Conservation (phyloP, 92 coral and sea anemone species). For the Actinernus sp. region DNA sequence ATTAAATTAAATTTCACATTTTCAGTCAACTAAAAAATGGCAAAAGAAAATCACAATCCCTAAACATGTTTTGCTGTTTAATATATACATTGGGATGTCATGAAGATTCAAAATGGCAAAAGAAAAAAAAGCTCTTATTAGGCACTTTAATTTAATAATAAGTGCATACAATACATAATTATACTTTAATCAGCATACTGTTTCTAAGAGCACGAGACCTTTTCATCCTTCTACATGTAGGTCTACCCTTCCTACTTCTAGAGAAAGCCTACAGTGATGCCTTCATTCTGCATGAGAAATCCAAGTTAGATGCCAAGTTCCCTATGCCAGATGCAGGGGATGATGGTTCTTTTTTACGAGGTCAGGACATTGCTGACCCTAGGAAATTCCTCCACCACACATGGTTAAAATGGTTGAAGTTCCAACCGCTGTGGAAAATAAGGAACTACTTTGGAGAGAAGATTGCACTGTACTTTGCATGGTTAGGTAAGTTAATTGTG, state of each 20-base stretch:
- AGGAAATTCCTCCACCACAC: slow-evolving; percentile 78
- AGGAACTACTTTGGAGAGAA: slow-evolving; percentile 97
- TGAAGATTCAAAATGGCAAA: too few relatives aligned
- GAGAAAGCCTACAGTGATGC: slow-evolving; percentile 92
- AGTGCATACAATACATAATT: too few relatives aligned
- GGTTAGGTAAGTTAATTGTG: slow-evolving; percentile 97
- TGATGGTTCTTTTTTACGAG: slow-evolving; percentile 56
- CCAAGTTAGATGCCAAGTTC: slow-evolving; percentile 69
- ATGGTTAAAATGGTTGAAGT: slow-evolving; percentile 86
- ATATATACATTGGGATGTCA: too few relatives aligned
- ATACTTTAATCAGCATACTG: too few relatives aligned
- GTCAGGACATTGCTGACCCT: slow-evolving; percentile 85
- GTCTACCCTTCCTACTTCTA: slow-evolving; percentile 88
- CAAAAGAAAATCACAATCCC: too few relatives aligned
- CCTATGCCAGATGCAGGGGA: slow-evolving; percentile 67
- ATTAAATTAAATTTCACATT: too few relatives aligned
- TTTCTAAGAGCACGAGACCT: too few relatives aligned
- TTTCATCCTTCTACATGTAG: too few relatives aligned
- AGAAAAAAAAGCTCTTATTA: too few relatives aligned
- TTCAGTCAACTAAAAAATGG: too few relatives aligned
- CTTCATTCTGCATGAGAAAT: slow-evolving; percentile 83
- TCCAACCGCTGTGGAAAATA: slow-evolving; percentile 96
- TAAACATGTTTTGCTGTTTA: too few relatives aligned
- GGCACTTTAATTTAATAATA: too few relatives aligned
- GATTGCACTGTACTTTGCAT: slow-evolving; percentile 93